Evolutionary conservation across 2,888 invertebrate species (phyloP).

Genomic region (Sesamia inferens): DNA sequence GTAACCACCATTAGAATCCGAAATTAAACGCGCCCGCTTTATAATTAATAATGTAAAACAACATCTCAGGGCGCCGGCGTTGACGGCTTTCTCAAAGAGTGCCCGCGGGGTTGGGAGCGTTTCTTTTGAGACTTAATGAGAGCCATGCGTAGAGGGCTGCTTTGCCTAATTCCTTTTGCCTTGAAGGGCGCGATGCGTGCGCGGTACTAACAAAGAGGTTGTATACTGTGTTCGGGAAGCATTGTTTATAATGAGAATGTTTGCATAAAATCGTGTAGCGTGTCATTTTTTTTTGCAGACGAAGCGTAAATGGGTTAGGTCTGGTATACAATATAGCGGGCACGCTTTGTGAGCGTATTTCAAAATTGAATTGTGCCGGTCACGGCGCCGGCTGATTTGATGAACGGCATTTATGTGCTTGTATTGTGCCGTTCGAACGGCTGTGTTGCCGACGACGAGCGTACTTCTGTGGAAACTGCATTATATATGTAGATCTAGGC

Average conservation of each 20-base stretch:
- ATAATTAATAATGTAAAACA: conserved; percentile 64
- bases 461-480: conserved; percentile 31
- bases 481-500: conserved; percentile 41
- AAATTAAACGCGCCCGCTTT: conserved; percentile 54
- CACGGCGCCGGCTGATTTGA: conserved; percentile 66
- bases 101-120: conserved; percentile 29
- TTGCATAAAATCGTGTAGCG: conserved; percentile 72
- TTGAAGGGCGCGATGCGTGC: conserved; percentile 45
- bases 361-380: conserved; percentile 72
- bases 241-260: conserved; percentile 73
- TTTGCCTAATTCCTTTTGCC: conserved; percentile 67
- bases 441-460: conserved; percentile 9
- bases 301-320: conserved; percentile 66
- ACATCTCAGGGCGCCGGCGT: conserved; percentile 53
- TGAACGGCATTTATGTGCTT: conserved; percentile 67
- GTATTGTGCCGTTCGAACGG: conserved; percentile 45
- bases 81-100: conserved; percentile 53
- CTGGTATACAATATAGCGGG: conserved; percentile 69
- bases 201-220: conserved; percentile 48
- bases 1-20: conserved; percentile 37
- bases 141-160: conserved; percentile 57
- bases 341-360: conserved; percentile 69
- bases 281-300: conserved; percentile 66
- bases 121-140: conserved; percentile 64
- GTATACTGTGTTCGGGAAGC: conserved; percentile 57